Base-by-base conservation (phyloP, 2,113 vertebrate species). In the Tachysurus vachellii region DNA sequence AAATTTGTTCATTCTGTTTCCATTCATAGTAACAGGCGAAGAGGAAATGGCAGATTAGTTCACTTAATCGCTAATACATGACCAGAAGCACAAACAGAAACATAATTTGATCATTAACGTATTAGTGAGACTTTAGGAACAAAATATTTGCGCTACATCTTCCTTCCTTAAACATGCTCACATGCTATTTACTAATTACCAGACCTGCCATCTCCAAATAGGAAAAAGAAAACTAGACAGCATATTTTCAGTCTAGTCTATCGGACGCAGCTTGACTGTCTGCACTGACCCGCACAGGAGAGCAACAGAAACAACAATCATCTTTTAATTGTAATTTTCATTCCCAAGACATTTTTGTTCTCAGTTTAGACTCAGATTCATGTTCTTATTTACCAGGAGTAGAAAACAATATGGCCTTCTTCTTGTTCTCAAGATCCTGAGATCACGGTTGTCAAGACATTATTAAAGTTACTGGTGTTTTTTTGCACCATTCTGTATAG, bases 11-110 rank as follows among this genome's bases (percentile, higher is more conserved):
- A 80, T 59, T 61, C 19, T 12, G 21, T 44, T 81, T 81, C 56
- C 79, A 44, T 81, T 61, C 31, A 36, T 26, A 81, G 79, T 44
- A 61, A 44, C 56, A 61, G 31, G 19, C 31, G 4, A 61, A 23
- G 23, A 61, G 79, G 79, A 81, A 81, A 81, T 61, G 57, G 44
- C 21, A 59, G 56, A 81, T 81, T 61, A 59, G 31, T 56, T 61
- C 9, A 59, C 31, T 61, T 57, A 61, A 31, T 26, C 56, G 21
- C 79, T 61, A 81, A 61, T 61, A 42, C 56, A 81, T 81, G 36
- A 61, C 17, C 77, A 80, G 28, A 57, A 9, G 28, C 28, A 31
- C 14, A 80, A 80, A 80, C 11, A 76, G 44, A 53, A 53, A 26
- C 23, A 76, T 76, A 11, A 53, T 76, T 80, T 0, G 0, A 57